A percentile compares a stretch with the other conserved stretches of the same genome.
phyloP scores from a whole-genome alignment of 1,140 invertebrate genomes.

The Anastatus disparis region DNA sequence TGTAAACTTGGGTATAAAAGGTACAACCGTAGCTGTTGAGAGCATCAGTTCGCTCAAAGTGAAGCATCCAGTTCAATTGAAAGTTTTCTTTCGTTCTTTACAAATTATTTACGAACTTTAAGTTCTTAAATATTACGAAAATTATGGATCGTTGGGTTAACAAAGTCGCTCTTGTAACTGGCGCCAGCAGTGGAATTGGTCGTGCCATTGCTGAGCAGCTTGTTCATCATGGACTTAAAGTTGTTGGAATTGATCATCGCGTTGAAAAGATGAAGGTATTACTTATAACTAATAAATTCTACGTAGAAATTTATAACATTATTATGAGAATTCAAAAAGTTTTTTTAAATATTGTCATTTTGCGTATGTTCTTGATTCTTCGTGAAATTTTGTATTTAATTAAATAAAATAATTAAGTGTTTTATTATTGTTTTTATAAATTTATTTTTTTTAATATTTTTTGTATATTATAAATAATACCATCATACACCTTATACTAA shows the following conservation, averaged over 20 bases:
- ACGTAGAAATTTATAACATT: too few relatives aligned
- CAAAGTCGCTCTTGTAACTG: constrained; percentile 38
- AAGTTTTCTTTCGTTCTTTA: too few relatives aligned
- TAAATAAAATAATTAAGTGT: too few relatives aligned
- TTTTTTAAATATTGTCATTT: too few relatives aligned
- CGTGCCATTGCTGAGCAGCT: constrained; percentile 53
- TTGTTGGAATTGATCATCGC: constrained; percentile 65
- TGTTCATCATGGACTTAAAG: constrained; percentile 64
- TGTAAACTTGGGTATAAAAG: neutral
- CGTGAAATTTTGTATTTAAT: neutral
- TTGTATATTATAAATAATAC: too few relatives aligned
- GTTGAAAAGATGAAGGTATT: constrained; percentile 50
- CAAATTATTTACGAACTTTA: neutral
- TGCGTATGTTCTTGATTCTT: too few relatives aligned
- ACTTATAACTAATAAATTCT: neutral
- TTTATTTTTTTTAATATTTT: too few relatives aligned
- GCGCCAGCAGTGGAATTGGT: constrained; percentile 56
- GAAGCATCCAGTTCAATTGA: too few relatives aligned
- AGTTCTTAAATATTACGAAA: neutral
- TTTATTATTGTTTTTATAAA: too few relatives aligned
- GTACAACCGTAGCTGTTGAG: neutral
- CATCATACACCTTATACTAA: too few relatives aligned
- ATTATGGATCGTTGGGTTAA: constrained; percentile 30
- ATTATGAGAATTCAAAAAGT: neutral
- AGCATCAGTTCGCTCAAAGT: constrained; percentile 5